Conservation (phyloP, 64 coral and sea anemone species). For the Montipora foliosa region DNA sequence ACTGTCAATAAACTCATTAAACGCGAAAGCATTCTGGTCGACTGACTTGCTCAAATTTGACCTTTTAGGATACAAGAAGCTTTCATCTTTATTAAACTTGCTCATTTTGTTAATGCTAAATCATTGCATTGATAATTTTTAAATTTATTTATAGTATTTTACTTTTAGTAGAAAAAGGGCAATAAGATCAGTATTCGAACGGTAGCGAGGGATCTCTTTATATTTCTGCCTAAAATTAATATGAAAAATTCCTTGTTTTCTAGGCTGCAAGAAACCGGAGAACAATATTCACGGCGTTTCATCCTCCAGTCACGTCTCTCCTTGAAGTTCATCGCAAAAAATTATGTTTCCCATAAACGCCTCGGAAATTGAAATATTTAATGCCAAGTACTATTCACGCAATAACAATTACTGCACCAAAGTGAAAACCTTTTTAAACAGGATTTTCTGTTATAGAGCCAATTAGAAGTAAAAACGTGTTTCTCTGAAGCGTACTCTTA, state of each 20-base stretch:
- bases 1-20: too few relatives aligned
- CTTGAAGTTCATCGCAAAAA: not conserved
- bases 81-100: too few relatives aligned
- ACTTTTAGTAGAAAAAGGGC: too few relatives aligned
- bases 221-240: not conserved
- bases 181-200: too few relatives aligned
- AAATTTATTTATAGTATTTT: too few relatives aligned
- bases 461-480: conserved; percentile 8
- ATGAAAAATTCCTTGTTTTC: not conserved
- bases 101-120: too few relatives aligned
- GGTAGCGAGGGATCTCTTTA: not conserved
- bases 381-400: not conserved
- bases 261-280: not conserved
- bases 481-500: not conserved
- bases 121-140: too few relatives aligned
- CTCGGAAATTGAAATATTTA: not conserved
- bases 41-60: too few relatives aligned
- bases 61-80: too few relatives aligned
- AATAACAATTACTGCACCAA: not conserved
- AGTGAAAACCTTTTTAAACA: not conserved
- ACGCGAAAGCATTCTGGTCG: too few relatives aligned
- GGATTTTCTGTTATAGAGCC: not conserved
- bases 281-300: conserved; percentile 1
- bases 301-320: conserved; percentile 3
- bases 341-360: not conserved